Base-by-base conservation (phyloP, 2,888 invertebrate genomes). In the Aspidiotus rigidus region DNA sequence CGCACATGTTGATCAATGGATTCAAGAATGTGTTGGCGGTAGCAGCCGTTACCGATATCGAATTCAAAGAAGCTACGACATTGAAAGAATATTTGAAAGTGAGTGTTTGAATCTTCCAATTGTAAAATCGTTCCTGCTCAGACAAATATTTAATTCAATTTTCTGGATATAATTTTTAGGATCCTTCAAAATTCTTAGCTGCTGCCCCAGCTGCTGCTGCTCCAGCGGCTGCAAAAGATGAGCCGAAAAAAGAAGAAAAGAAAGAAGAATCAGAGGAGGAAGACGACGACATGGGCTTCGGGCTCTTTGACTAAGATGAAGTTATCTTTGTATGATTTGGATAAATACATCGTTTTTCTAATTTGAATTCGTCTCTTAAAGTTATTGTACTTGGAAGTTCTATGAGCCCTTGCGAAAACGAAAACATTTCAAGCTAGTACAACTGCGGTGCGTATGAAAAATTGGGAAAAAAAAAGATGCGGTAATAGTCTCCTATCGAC, bases 241-340 rank as follows among this genome's bases (percentile, higher is more conserved):
- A 85, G 72, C 84, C 83, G 66, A 86, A 86, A 75, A 87, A 89
- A 77, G 88, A 89, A 78, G 88, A 88, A 77, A 87, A 89, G 80
- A 87, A 89, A 76, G 89, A 93, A 77, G 90, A 90, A 76, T 90
- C 88, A 7, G 92, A 92, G 77, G 86, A 86, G 72, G 93, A 93
- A 73, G 93, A 93, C 76, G 96, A 96, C 75, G 97, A 96, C 80
- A 95, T 98, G 95, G 97, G 97, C 79, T 94, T 98, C 81, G 96
- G 95, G 80, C 87, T 93, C 28, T 93, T 92, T 78, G 92, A 91
- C 80, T 92, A 90, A 70, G 28, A 28, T 28, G 28, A 28, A 28
- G 28, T 28, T 28, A 5, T 28, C 5, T 28, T 28, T 28, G n/a
- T 28, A 28, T 28, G 28, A 28, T 28, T 28, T 28, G 28, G 28